These are phyloP conservation scores for Resseliella maxima DNA, from an alignment of 2,888 invertebrate genomes.

Conservation along the genomic window DNA sequence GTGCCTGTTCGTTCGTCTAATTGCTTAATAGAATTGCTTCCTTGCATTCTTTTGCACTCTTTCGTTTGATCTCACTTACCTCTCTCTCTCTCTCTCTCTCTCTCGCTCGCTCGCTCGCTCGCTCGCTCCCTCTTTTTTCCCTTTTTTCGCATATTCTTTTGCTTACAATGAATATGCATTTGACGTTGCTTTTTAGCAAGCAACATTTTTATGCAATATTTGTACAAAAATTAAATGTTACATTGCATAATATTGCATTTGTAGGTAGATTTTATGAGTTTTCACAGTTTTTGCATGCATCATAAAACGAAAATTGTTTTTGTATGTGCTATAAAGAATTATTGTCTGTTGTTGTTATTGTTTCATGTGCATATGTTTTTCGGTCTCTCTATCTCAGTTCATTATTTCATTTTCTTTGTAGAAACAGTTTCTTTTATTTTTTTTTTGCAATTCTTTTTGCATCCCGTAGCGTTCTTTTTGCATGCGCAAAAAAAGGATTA, in stretches of 20 bases:
- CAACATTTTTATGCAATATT: slow-evolving; percentile 29
- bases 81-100: not conserved
- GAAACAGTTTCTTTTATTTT: too few relatives aligned
- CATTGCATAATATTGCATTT: slow-evolving; percentile 24
- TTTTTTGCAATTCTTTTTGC: not conserved
- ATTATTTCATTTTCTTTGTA: too few relatives aligned
- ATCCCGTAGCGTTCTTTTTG: slow-evolving; percentile 17
- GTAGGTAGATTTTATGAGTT: slow-evolving; percentile 22
- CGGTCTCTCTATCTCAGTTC: not conserved
- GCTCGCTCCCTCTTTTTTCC: not conserved
- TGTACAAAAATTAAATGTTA: not conserved
- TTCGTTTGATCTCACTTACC: too few relatives aligned
- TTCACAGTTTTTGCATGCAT: slow-evolving; percentile 44
- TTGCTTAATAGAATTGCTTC: not conserved
- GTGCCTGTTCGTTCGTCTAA: not conserved
- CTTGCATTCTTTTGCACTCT: not conserved
- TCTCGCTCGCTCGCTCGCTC: not conserved
- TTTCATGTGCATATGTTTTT: not conserved
- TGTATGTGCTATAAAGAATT: not conserved
- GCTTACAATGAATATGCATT: too few relatives aligned
- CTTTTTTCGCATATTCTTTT: not conserved
- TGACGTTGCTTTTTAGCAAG: not conserved
- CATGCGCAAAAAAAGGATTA: slow-evolving; percentile 24
- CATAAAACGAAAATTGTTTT: not conserved
- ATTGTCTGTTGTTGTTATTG: not conserved